phyloP scores from a whole-genome alignment of 2,888 invertebrate genomes.

The Tolmerus cingulatus region DNA sequence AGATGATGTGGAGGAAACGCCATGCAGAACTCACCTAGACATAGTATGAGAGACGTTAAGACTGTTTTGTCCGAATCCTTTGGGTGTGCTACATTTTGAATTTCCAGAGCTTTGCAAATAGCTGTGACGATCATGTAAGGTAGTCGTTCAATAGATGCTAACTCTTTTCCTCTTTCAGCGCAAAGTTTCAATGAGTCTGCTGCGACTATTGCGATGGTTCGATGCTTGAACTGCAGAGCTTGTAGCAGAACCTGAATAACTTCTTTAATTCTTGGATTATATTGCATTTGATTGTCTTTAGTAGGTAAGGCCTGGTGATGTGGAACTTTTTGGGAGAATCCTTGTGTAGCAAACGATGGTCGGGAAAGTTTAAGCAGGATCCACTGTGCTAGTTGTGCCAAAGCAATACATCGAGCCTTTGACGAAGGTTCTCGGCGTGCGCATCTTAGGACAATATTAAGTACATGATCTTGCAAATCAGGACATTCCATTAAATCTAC shows the following conservation, averaged over 20 bases:
- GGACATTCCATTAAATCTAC: constrained; percentile 62
- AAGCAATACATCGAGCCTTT: constrained; percentile 86
- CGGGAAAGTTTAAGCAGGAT: constrained; percentile 58
- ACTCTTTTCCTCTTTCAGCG: constrained; percentile 58
- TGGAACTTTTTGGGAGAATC: constrained; percentile 56
- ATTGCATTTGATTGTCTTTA: constrained; percentile 41
- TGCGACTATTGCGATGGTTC: constrained; percentile 61
- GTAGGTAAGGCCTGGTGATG: constrained; percentile 52
- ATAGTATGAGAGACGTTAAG: constrained; percentile 77
- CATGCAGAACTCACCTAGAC: constrained; percentile 94
- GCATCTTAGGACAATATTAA: constrained; percentile 85
- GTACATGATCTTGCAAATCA: constrained; percentile 75
- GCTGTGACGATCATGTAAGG: constrained; percentile 60
- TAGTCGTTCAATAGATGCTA: constrained; percentile 59
- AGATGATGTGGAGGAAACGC: constrained; percentile 75
- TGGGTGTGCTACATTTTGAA: constrained; percentile 60
- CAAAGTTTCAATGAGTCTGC: constrained; percentile 61
- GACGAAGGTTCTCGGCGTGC: constrained; percentile 90
- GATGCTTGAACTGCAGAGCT: constrained; percentile 62
- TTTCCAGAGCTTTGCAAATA: constrained; percentile 61
- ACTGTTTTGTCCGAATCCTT: constrained; percentile 62
- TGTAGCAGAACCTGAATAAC: constrained; percentile 62
- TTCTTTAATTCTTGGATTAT: constrained; percentile 61
- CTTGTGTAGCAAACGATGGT: constrained; percentile 50
- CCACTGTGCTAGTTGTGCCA: constrained; percentile 80